These are phyloP conservation scores for Tapera naevia DNA, from an alignment of 2,797 vertebrate species.

Conservation along the genomic window DNA sequence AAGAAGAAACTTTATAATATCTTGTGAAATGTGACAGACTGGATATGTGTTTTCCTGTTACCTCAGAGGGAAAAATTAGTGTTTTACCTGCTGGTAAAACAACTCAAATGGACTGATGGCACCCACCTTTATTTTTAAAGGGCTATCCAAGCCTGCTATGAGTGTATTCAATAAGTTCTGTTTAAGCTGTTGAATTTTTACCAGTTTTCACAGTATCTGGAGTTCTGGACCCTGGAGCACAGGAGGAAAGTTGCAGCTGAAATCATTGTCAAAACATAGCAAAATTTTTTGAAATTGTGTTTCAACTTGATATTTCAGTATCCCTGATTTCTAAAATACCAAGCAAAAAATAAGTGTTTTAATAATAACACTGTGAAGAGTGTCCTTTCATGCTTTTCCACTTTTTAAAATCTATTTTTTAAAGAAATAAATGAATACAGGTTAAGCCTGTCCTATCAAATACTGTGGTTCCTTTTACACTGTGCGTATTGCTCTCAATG, in stretches of 20 bases:
- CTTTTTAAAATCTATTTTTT: neutral
- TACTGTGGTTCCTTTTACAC: neutral
- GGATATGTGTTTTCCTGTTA: neutral
- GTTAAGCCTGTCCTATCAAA: neutral
- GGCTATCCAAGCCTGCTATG: neutral
- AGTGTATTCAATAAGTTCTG: neutral
- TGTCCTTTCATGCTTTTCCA: neutral
- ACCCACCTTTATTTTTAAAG: neutral
- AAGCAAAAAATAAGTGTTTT: neutral
- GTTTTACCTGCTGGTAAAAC: neutral
- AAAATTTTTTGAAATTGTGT: neutral
- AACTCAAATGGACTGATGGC: neutral
- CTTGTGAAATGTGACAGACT: neutral
- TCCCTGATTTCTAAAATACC: neutral
- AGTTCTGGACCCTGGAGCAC: neutral
- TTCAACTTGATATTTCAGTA: neutral
- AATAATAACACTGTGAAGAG: neutral
- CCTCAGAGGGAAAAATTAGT: neutral
- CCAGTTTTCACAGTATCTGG: neutral
- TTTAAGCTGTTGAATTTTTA: neutral
- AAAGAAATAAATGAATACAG: neutral
- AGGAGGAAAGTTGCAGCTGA: neutral
- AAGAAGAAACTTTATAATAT: neutral
- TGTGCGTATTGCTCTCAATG: neutral
- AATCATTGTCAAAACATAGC: neutral